Evolutionary conservation across 2,888 invertebrate species (phyloP), one percentile per base, ranked within the genome.

Genomic region (Ophioninae sp.): DNA sequence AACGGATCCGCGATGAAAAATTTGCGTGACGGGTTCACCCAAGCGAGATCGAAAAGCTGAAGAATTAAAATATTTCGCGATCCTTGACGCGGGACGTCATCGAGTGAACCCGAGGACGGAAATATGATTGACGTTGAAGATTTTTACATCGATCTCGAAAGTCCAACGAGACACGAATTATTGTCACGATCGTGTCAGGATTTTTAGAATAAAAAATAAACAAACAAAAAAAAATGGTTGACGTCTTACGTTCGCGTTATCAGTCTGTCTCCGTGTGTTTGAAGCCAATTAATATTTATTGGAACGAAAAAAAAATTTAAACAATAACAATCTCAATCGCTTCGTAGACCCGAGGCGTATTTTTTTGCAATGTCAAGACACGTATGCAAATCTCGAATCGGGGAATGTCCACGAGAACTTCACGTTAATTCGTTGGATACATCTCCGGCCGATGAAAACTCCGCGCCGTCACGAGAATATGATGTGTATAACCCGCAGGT

Each of bases 81-180:
- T 51, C 51, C 17, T 13, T 51, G 51, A 51, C 17, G 51, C 51
- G 51, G 13, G 51, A 51, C 51, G 51, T 13, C 51, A 51, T n/a
- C 7, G 13, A 51, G 64, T 74, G 39, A 41, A 9, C 1, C 58
- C 17, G 56, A 39, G 44, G 67, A 64, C 76, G 59, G 80, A 69
- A 80, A 80, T 80, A 68, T 73, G 69, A 83, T 76, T 56, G 20
- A 67, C 68, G 68, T 77, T 65, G 61, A 77, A 73, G 63, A 77
- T 51, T 51, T 51, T 80, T 59, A 51, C 73, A 77, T 83, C 77
- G 74, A 74, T 73, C 80, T 69, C 69, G 39, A 6, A n/a, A 64
- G 58, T 68, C 41, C 44, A 37, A 77, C 20, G 51, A 64, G 65
- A 72, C 73, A 74, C 22, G 74, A 65, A 69, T 59, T 68, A 73